These are phyloP conservation scores for Delphinus delphis DNA, from an alignment of 2,113 vertebrate genomes.

Conservation along the genomic window DNA sequence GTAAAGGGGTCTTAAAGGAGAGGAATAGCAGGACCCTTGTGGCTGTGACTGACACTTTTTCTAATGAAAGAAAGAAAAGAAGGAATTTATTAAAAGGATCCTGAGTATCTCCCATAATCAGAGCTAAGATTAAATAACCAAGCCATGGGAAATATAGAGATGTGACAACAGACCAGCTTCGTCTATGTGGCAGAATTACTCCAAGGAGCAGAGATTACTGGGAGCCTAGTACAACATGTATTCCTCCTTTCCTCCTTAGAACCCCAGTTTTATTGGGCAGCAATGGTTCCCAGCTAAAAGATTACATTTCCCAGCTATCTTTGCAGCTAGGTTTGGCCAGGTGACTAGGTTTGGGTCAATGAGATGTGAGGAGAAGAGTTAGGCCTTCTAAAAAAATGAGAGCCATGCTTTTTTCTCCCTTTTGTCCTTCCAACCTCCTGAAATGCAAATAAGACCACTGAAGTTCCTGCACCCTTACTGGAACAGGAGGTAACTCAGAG, in stretches of 20 bases:
- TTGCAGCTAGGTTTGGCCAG: background rate
- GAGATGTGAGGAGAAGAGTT: background rate
- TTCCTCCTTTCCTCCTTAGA: background rate
- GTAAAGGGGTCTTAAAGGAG: background rate
- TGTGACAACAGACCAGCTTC: background rate
- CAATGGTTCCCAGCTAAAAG: background rate
- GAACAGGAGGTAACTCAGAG: background rate
- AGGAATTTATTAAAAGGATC: background rate
- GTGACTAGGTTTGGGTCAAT: constrained; percentile 13
- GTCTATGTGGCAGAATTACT: background rate
- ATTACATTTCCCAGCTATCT: constrained; percentile 56
- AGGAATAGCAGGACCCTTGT: background rate
- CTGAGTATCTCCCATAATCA: constrained; percentile 8
- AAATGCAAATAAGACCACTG: background rate
- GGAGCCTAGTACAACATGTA: background rate
- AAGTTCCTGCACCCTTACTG: background rate
- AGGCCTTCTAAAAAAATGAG: background rate
- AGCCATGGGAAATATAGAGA: background rate
- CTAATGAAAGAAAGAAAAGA: constrained; percentile 14
- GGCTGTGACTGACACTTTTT: background rate
- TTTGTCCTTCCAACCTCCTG: background rate
- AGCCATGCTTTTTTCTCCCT: background rate
- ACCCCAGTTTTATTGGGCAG: background rate
- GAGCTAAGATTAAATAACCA: background rate
- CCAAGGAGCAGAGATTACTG: background rate